These are phyloP conservation scores for Noctilio leporinus DNA, from an alignment of 2,113 vertebrate species.

Conservation along the genomic window DNA sequence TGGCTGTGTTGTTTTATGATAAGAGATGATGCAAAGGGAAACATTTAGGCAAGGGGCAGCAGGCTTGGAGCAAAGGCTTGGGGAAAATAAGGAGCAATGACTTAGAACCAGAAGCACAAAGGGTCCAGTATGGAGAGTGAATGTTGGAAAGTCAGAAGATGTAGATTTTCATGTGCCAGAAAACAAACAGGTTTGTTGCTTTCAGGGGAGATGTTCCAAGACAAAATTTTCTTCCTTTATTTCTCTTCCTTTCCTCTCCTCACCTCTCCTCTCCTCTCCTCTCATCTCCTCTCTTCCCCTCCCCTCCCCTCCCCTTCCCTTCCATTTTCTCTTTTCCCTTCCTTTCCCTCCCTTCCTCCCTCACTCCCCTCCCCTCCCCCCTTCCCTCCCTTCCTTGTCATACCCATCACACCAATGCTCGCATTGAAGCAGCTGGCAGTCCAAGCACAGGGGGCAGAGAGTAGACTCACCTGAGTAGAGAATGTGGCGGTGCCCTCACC, in stretches of 20 bases:
- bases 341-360: background rate
- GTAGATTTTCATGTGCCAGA: background rate
- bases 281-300: background rate
- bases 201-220: background rate
- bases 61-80: background rate
- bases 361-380: background rate
- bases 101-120: background rate
- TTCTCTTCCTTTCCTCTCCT: background rate
- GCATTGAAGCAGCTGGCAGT: background rate
- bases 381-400: background rate
- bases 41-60: background rate
- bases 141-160: background rate
- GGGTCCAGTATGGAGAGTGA: background rate
- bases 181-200: background rate
- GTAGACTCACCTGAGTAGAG: background rate
- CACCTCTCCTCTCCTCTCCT: fast-evolving
- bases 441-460: background rate
- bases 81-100: background rate
- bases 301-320: fast-evolving
- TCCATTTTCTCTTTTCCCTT: background rate
- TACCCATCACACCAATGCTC: background rate
- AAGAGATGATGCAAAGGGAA: background rate
- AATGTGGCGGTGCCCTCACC: background rate
- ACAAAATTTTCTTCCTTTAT: background rate
- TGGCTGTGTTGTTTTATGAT: background rate